A percentile compares a stretch with the other conserved stretches of the same genome.
These are phyloP conservation scores for Sphaeramia orbicularis DNA, from an alignment of 2,797 vertebrate genomes.

Conservation along the genomic window DNA sequence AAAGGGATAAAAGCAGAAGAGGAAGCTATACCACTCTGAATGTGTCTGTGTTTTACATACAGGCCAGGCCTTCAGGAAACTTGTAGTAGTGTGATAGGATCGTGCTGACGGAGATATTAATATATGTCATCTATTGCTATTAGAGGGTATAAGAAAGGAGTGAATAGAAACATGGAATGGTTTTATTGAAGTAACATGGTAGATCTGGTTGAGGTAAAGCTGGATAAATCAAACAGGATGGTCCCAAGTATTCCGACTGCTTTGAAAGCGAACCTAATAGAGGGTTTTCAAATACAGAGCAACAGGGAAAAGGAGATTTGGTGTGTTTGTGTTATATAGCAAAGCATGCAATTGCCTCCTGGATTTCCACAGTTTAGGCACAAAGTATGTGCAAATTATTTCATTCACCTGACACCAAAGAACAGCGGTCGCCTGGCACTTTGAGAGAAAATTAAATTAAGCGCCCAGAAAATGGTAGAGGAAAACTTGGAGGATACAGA, in stretches of 20 bases:
- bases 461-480: constrained; percentile 77
- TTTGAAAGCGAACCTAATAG: constrained; percentile 68
- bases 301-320: constrained; percentile 59
- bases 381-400: constrained; percentile 83
- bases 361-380: constrained; percentile 80
- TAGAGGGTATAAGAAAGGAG: constrained; percentile 18
- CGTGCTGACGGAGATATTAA: constrained; percentile 36
- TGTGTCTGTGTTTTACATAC: constrained; percentile 70
- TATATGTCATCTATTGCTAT: constrained; percentile 48
- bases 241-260: constrained; percentile 48
- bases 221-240: constrained; percentile 58
- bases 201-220: constrained; percentile 54
- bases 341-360: constrained; percentile 73
- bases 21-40: constrained; percentile 53
- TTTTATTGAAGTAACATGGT: constrained; percentile 46
- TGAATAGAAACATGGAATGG: constrained; percentile 28
- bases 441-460: constrained; percentile 84
- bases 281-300: constrained; percentile 45
- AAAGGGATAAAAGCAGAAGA: constrained; percentile 66
- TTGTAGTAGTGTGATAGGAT: constrained; percentile 57
- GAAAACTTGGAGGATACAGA: constrained; percentile 82
- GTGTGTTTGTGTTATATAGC: constrained; percentile 67
- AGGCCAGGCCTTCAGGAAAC: constrained; percentile 49
- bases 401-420: constrained; percentile 84
- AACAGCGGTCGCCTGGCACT: constrained; percentile 75